Evolutionary conservation across 2,888 invertebrate genomes (phyloP).

Genomic region (Apotomis turbidana): DNA sequence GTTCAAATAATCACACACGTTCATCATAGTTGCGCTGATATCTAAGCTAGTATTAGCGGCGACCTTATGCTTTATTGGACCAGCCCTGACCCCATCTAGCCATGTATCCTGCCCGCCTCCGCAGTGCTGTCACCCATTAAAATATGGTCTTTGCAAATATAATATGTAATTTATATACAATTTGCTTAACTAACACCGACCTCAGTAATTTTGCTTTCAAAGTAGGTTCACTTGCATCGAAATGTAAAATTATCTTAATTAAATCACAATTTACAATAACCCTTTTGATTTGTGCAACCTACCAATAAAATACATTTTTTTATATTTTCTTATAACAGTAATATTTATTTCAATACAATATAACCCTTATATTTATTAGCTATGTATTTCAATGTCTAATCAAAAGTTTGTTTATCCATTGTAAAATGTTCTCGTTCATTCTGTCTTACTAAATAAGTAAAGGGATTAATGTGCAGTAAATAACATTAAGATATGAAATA

Average conservation of each 20-base stretch:
- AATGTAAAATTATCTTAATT: neutral
- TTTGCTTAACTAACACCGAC: neutral
- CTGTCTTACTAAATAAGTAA: constrained; percentile 47
- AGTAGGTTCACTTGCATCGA: neutral
- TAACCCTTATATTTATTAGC: too few species aligned
- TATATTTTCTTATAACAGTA: too few species aligned
- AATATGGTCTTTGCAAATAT: neutral
- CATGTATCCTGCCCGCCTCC: constrained; percentile 39
- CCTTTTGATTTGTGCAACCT: too few species aligned
- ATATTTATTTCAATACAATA: too few species aligned
- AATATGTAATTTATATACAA: neutral
- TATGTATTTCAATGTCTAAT: neutral
- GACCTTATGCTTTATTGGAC: constrained; percentile 28
- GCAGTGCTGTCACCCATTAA: constrained; percentile 3
- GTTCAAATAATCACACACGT: neutral
- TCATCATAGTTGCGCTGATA: neutral
- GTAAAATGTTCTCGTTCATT: neutral
- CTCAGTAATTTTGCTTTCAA: neutral
- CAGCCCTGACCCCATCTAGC: constrained; percentile 39
- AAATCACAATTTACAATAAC: too few species aligned
- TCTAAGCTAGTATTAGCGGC: constrained; percentile 17
- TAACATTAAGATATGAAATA: constrained; percentile 52
- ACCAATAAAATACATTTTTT: too few species aligned
- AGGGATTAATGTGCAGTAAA: constrained; percentile 57
- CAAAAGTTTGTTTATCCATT: neutral